Evolutionary conservation across 2,888 invertebrate species (phyloP).

Genomic region (Congeria kusceri): DNA sequence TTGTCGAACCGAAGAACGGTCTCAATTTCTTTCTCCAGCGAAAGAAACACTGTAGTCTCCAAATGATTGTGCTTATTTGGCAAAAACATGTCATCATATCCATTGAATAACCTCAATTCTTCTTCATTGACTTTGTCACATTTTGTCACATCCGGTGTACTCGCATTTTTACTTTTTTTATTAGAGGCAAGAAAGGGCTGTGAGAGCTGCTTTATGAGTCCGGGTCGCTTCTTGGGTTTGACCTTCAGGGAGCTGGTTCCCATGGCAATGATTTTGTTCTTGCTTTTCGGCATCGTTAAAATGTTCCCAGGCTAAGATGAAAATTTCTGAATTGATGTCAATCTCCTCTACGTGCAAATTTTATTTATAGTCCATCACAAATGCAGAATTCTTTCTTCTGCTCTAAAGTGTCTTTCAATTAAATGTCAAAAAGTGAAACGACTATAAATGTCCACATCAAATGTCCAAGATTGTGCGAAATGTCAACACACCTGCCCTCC

Average conservation of each 20-base stretch:
- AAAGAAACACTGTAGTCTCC: slow-evolving; percentile 50
- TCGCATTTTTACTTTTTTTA: slow-evolving; percentile 52
- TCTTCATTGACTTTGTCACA: slow-evolving; percentile 36
- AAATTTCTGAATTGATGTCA: no score
- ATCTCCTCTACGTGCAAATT: no score
- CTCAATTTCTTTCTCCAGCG: slow-evolving; percentile 48
- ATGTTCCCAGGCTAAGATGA: no score
- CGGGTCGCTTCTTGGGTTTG: slow-evolving; percentile 61
- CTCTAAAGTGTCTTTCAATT: no score
- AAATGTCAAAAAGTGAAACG: no score
- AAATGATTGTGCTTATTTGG: slow-evolving; percentile 31
- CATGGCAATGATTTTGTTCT: slow-evolving; percentile 44
- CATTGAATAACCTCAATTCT: slow-evolving; percentile 51
- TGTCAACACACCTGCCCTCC: no score
- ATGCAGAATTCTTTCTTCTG: no score
- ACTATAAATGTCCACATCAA: no score
- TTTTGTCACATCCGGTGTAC: slow-evolving; percentile 15
- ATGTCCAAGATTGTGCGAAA: no score
- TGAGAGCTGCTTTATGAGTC: slow-evolving; percentile 61
- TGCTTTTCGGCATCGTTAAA: slow-evolving; percentile 33
- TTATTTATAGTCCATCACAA: no score
- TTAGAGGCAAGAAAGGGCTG: slow-evolving; percentile 56
- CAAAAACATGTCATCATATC: slow-evolving; percentile 62
- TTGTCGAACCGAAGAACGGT: slow-evolving; percentile 41
- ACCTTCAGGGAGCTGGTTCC: slow-evolving; percentile 62